These are phyloP conservation scores for Fringilla coelebs DNA, from an alignment of 2,797 vertebrate genomes.

Conservation along the genomic window DNA sequence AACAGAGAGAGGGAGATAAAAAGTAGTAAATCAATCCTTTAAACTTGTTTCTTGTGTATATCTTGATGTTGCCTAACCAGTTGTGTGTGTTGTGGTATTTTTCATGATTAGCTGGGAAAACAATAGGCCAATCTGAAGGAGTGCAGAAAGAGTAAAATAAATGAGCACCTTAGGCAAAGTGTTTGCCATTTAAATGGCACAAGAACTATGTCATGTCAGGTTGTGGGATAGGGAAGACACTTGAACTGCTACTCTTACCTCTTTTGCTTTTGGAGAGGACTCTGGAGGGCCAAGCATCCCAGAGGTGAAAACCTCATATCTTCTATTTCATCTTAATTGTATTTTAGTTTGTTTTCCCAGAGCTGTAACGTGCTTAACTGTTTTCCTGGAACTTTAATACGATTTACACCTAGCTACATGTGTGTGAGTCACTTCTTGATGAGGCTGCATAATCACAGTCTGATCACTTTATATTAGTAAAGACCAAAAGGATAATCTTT, in stretches of 20 bases:
- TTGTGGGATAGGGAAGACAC: not conserved
- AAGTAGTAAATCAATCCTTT: not conserved
- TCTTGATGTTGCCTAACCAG: not conserved
- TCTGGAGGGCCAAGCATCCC: not conserved
- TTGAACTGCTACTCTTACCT: not conserved
- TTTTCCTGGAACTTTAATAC: not conserved
- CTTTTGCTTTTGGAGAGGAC: not conserved
- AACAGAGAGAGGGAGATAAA: not conserved
- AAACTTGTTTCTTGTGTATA: not conserved
- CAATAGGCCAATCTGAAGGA: not conserved
- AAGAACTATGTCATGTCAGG: not conserved
- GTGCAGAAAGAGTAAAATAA: not conserved
- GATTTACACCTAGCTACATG: not conserved
- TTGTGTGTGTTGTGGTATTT: not conserved
- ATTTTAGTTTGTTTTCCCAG: not conserved
- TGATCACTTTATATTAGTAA: not conserved
- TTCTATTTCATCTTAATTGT: not conserved
- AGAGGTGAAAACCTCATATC: not conserved
- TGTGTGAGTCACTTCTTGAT: not conserved
- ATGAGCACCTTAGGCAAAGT: not conserved
- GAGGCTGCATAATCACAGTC: rapidly evolving
- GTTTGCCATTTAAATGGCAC: not conserved
- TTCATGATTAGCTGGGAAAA: not conserved
- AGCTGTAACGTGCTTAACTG: not conserved
- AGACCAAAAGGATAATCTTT: not conserved